phyloP scores from a whole-genome alignment of 2,113 vertebrate genomes.

The Hiodon tergisus region DNA sequence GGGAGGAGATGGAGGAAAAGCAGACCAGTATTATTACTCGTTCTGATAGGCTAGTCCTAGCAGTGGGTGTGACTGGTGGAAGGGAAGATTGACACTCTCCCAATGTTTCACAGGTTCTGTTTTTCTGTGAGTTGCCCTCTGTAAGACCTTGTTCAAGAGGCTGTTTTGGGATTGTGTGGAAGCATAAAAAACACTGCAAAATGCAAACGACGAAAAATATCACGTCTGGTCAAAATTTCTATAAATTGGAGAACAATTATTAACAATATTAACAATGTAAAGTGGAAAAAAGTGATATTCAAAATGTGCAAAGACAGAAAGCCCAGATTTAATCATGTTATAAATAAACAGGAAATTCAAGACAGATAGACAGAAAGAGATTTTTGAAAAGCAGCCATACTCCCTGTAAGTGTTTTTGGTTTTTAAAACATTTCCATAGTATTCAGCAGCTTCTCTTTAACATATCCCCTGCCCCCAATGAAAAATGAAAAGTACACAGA shows the following conservation, averaged over 20 bases:
- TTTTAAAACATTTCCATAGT: neutral
- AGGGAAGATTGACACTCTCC: neutral
- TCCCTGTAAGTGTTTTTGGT: neutral
- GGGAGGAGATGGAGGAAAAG: slow-evolving; percentile 54
- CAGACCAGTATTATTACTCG: slow-evolving; percentile 58
- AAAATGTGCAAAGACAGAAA: neutral
- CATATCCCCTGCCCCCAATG: neutral
- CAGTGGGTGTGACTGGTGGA: slow-evolving; percentile 25
- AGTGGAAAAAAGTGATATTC: neutral
- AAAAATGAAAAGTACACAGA: neutral
- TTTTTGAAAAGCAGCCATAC: neutral
- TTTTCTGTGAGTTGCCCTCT: neutral
- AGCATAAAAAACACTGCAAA: slow-evolving; percentile 14
- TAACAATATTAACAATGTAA: neutral
- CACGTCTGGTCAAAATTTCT: neutral
- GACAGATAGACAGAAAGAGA: neutral
- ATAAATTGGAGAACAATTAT: neutral
- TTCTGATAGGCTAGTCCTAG: slow-evolving; percentile 49
- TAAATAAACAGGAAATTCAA: neutral
- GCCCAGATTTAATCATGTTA: neutral
- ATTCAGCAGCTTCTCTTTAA: neutral
- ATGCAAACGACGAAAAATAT: slow-evolving; percentile 22
- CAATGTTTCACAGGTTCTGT: neutral
- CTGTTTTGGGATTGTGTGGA: slow-evolving; percentile 20
- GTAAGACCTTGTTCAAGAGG: neutral